Conservation (phyloP, 1,140 invertebrate genomes). For the Eufriesea mexicana region DNA sequence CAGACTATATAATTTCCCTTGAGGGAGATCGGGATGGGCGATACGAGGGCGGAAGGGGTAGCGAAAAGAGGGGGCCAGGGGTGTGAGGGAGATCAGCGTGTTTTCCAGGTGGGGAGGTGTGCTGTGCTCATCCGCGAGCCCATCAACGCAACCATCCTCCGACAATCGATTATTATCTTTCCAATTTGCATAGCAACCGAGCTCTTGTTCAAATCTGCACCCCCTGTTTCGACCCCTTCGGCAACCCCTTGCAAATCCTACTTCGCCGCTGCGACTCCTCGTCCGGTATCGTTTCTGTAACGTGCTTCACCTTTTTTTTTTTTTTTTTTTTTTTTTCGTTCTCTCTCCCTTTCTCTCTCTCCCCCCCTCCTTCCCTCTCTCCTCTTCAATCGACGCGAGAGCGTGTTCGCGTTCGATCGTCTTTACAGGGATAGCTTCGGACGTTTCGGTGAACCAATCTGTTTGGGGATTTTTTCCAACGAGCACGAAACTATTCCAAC, state of each 20-base stretch:
- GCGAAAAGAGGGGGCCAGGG: slow-evolving; percentile 58
- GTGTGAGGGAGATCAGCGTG: slow-evolving; percentile 72
- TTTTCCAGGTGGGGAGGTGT: slow-evolving; percentile 77
- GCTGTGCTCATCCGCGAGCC: slow-evolving; percentile 78
- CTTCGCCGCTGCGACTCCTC: slow-evolving; percentile 67
- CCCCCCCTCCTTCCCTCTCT: background rate
- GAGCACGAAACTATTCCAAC: background rate
- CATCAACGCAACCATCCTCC: slow-evolving; percentile 80
- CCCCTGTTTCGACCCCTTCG: slow-evolving; percentile 72
- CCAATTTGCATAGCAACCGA: slow-evolving; percentile 82
- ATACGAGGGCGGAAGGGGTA: slow-evolving; percentile 61
- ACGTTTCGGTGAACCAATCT: slow-evolving; percentile 13
- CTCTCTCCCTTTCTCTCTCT: background rate
- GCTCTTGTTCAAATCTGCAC: slow-evolving; percentile 79
- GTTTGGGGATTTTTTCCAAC: background rate
- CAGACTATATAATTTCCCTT: slow-evolving; percentile 82
- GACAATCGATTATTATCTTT: slow-evolving; percentile 83
- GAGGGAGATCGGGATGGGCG: slow-evolving; percentile 80
- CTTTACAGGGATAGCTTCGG: slow-evolving; percentile 51
- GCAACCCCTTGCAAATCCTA: slow-evolving; percentile 76
- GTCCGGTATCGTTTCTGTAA: slow-evolving; percentile 67
- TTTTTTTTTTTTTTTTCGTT: background rate
- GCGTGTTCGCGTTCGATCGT: slow-evolving; percentile 56
- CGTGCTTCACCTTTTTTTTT: slow-evolving; percentile 44
- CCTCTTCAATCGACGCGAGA: slow-evolving; percentile 14